A percentile compares a stretch with the other conserved stretches of the same genome.
phyloP scores from a whole-genome alignment of 2,113 vertebrate genomes.

The Microcebus griseorufus region DNA sequence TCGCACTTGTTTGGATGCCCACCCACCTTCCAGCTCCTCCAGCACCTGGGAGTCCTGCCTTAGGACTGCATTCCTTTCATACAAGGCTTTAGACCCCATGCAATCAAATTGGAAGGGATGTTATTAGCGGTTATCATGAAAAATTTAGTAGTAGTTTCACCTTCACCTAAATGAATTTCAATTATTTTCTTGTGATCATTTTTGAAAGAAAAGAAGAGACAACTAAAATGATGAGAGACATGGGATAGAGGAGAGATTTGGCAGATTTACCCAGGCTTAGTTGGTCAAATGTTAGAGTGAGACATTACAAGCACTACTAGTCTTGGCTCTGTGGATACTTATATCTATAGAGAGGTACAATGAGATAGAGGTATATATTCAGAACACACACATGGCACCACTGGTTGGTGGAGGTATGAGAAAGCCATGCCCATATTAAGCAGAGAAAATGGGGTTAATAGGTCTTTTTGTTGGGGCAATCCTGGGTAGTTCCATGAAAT shows the following conservation, averaged over 20 bases:
- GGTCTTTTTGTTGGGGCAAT: background rate
- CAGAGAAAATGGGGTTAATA: background rate
- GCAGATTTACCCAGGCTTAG: background rate
- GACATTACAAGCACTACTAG: background rate
- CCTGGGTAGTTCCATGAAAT: background rate
- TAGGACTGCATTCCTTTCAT: background rate
- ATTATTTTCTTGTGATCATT: background rate
- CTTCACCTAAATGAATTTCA: background rate
- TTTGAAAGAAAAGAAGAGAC: background rate
- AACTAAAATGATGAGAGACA: background rate
- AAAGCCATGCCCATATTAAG: background rate
- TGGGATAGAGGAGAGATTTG: background rate
- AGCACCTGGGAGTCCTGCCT: background rate
- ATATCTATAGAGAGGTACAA: background rate
- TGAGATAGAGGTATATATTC: background rate
- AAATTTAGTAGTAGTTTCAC: background rate
- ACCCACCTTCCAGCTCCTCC: background rate
- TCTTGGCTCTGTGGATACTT: fast-evolving
- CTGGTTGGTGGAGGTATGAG: background rate
- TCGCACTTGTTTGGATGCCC: background rate
- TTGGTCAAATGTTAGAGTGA: background rate
- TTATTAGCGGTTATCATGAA: background rate
- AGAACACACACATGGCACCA: background rate
- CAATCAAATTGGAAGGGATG: background rate
- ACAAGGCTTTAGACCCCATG: background rate